Evolutionary conservation across 2,888 invertebrate species (phyloP).

Genomic region (Andrena fulva): DNA sequence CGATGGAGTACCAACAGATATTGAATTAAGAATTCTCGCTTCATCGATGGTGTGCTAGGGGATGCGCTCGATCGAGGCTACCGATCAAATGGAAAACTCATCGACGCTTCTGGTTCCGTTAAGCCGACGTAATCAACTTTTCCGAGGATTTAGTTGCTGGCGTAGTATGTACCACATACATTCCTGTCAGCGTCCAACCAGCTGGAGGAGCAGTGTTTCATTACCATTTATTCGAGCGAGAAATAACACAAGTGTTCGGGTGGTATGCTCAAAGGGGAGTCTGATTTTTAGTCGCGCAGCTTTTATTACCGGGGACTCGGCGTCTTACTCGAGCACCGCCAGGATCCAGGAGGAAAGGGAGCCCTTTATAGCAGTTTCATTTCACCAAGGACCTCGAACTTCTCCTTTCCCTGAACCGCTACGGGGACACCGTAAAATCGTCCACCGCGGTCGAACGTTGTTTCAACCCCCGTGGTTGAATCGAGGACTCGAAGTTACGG

Average conservation of each 20-base stretch:
- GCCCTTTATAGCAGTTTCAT: conserved; percentile 3
- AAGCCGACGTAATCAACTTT: conserved; percentile 40
- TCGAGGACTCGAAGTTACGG: background rate
- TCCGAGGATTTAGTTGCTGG: background rate
- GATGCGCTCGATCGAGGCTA: background rate
- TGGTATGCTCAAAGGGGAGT: background rate
- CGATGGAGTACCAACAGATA: background rate
- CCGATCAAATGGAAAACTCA: conserved; percentile 29
- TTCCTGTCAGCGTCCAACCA: background rate
- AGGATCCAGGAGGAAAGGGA: background rate
- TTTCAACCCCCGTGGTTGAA: background rate
- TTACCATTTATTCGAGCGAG: conserved; percentile 20
- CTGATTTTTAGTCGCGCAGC: background rate
- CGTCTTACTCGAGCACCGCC: background rate
- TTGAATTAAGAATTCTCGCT: conserved; percentile 41
- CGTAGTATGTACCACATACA: background rate
- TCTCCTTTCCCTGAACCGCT: background rate
- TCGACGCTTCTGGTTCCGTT: conserved; percentile 23
- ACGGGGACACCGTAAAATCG: conserved; percentile 1
- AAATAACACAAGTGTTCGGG: background rate
- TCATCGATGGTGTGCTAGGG: background rate
- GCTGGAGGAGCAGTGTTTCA: conserved; percentile 4
- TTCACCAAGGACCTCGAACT: background rate
- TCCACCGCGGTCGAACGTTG: background rate
- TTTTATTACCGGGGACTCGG: background rate